Conservation (phyloP, 2,888 invertebrate species). For the Epinotia nisella region DNA sequence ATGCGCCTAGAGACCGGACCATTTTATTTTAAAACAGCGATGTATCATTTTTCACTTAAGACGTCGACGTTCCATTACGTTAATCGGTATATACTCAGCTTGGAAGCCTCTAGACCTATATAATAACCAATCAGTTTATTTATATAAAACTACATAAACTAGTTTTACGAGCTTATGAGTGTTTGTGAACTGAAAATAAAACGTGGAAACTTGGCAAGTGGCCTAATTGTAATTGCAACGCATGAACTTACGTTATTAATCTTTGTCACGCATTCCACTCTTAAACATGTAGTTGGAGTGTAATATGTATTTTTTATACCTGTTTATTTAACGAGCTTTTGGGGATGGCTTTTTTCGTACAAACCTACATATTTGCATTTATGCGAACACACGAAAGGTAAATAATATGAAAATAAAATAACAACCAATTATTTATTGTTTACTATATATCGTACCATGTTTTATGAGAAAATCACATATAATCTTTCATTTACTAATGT, state of each 20-base stretch:
- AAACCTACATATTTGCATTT: too few relatives aligned
- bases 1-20: slow-evolving; percentile 4
- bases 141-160: neutral
- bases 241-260: neutral
- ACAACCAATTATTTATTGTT: slow-evolving; percentile 21
- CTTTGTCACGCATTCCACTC: neutral
- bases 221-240: slow-evolving; percentile 19
- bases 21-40: slow-evolving; percentile 39
- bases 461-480: slow-evolving; percentile 30
- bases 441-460: slow-evolving; percentile 22
- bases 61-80: slow-evolving; percentile 26
- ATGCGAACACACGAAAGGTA: neutral
- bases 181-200: neutral
- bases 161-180: too few relatives aligned
- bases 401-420: slow-evolving; percentile 24
- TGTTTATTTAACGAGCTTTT: too few relatives aligned
- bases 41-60: slow-evolving; percentile 39
- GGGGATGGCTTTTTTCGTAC: too few relatives aligned
- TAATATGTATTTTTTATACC: too few relatives aligned
- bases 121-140: neutral
- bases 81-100: slow-evolving; percentile 13
- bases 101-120: neutral
- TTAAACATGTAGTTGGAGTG: neutral
- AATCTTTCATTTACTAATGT: slow-evolving; percentile 9
- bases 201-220: neutral